Percentiles rank a stretch among this genome's conserved stretches.
phyloP scores from a whole-genome alignment of 2,113 vertebrate species.

The Podiceps cristatus region DNA sequence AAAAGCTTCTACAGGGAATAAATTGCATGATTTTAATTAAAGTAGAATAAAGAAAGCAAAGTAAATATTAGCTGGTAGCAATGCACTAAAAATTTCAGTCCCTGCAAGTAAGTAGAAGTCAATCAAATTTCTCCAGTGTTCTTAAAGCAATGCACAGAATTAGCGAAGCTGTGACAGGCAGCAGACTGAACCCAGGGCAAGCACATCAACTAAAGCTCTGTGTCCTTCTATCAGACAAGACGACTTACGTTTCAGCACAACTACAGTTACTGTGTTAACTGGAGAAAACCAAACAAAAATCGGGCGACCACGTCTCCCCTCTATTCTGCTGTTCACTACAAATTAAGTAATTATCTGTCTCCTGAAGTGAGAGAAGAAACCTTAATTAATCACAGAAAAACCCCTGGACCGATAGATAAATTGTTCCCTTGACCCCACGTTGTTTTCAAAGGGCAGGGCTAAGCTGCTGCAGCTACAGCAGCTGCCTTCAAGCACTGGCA shows the following conservation, averaged over 20 bases:
- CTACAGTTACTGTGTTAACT: background rate
- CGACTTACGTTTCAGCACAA: background rate
- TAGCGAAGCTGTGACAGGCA: background rate
- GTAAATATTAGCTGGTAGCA: conserved; percentile 46
- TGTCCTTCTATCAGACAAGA: background rate
- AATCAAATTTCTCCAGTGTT: conserved; percentile 45
- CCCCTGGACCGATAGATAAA: conserved; percentile 20
- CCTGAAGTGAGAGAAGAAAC: background rate
- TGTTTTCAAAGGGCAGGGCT: conserved; percentile 62
- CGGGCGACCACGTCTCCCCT: background rate
- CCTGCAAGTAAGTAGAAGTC: conserved; percentile 35
- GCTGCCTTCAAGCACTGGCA: conserved; percentile 23
- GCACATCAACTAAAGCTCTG: conserved; percentile 1
- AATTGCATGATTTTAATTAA: conserved; percentile 66
- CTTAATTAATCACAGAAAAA: conserved; percentile 37
- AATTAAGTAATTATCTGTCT: background rate
- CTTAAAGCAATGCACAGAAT: conserved; percentile 11
- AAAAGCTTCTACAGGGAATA: conserved; percentile 39
- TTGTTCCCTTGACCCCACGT: background rate
- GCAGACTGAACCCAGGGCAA: conserved; percentile 13
- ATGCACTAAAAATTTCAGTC: conserved; percentile 47
- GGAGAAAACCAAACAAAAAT: background rate
- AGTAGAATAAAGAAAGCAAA: conserved; percentile 38
- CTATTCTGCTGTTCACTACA: background rate
- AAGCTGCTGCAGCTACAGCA: conserved; percentile 16